A percentile compares a stretch with the other conserved stretches of the same genome.
Conservation (phyloP, 2,888 invertebrate species). For the Platerodrilus igneus region DNA sequence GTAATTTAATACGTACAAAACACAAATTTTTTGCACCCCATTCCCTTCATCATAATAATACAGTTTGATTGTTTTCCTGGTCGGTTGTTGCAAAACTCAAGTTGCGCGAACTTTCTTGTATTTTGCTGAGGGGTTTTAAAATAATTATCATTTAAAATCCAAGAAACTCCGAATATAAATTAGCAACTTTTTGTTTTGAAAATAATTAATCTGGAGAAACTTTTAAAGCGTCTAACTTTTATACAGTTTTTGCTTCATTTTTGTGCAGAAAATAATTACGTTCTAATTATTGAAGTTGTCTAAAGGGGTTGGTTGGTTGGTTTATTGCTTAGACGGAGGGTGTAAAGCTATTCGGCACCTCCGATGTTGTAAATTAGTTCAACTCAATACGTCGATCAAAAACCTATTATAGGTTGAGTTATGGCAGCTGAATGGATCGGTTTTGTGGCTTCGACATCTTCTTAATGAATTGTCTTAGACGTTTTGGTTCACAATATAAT, state of each 20-base stretch:
- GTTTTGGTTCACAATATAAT: too few species aligned
- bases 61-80: conserved; percentile 15
- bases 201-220: conserved; percentile 24
- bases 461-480: conserved; percentile 17
- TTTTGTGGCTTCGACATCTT: conserved; percentile 9
- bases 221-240: conserved; percentile 22
- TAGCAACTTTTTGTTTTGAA: conserved; percentile 36
- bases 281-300: conserved; percentile 16
- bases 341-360: conserved; percentile 5
- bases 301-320: too few species aligned
- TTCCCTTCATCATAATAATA: conserved; percentile 8
- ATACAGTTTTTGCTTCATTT: conserved; percentile 25
- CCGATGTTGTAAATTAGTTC: conserved; percentile 7
- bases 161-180: conserved; percentile 38
- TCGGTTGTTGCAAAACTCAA: conserved; percentile 13
- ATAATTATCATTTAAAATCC: conserved; percentile 41
- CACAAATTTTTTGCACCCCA: conserved; percentile 5
- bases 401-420: conserved; percentile 6
- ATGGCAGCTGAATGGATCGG: conserved; percentile 11
- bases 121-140: conserved; percentile 36
- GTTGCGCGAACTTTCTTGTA: conserved; percentile 26
- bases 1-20: conserved; percentile 28
- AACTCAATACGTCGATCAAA: conserved; percentile 12
- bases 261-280: conserved; percentile 18
- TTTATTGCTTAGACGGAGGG: conserved; percentile 6